Evolutionary conservation across 2,797 vertebrate species (phyloP).

Genomic region (Loris lydekkerianus): DNA sequence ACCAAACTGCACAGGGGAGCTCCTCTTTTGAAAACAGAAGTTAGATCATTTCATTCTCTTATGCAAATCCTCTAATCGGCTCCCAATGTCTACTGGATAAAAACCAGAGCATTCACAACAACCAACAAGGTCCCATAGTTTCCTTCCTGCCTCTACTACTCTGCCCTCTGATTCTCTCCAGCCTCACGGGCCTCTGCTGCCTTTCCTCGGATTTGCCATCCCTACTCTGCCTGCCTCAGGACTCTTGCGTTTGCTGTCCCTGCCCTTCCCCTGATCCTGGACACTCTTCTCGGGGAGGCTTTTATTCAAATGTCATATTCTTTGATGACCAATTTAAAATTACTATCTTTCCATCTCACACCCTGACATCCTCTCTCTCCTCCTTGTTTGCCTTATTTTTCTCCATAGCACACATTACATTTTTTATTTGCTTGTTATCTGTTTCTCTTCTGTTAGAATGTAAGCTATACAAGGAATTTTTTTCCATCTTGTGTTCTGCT

Average conservation of each 20-base stretch:
- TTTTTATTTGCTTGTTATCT: not conserved
- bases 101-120: not conserved
- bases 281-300: not conserved
- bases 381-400: not conserved
- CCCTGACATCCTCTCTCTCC: not conserved
- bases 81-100: not conserved
- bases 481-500: slow-evolving; percentile 33
- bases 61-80: not conserved
- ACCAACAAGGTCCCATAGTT: not conserved
- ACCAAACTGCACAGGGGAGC: not conserved
- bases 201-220: not conserved
- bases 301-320: slow-evolving; percentile 11
- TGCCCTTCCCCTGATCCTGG: no score
- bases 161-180: not conserved
- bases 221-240: not conserved
- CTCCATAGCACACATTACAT: not conserved
- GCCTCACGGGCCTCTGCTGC: no score
- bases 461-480: not conserved
- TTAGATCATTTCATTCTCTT: not conserved
- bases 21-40: not conserved
- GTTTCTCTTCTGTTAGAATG: not conserved
- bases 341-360: not conserved
- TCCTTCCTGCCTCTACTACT: not conserved
- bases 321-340: not conserved
- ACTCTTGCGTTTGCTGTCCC: not conserved